phyloP scores from a whole-genome alignment of 1,140 invertebrate genomes.

The Bemisia tabaci region DNA sequence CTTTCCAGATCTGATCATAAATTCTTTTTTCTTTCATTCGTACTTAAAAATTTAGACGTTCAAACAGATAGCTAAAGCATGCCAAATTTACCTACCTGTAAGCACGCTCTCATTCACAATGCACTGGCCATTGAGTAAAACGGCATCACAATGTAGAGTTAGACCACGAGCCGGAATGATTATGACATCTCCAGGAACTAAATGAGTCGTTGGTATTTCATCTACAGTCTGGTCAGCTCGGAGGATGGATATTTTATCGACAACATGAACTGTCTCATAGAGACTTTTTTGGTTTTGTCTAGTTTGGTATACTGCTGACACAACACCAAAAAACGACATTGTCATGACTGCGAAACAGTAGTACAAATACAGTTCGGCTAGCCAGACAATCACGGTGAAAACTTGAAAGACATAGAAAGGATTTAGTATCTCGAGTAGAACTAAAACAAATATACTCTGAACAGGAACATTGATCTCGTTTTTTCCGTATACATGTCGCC shows the following conservation, averaged over 20 bases:
- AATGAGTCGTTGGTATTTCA: constrained; percentile 36
- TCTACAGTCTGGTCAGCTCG: constrained; percentile 34
- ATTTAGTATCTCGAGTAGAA: constrained; percentile 71
- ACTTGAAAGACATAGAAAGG: constrained; percentile 95
- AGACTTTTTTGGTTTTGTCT: constrained; percentile 64
- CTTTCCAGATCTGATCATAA: too few relatives aligned
- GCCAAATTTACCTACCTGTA: too few relatives aligned
- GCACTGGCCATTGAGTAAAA: constrained; percentile 72
- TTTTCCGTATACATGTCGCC: constrained; percentile 57
- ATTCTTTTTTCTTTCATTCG: too few relatives aligned
- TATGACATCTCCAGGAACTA: constrained; percentile 91
- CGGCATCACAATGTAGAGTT: constrained; percentile 79
- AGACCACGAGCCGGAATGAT: constrained; percentile 72
- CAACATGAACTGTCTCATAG: constrained; percentile 49
- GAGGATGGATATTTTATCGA: constrained; percentile 42
- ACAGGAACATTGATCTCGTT: constrained; percentile 70
- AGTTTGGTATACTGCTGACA: constrained; percentile 68
- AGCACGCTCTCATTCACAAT: constrained; percentile 95
- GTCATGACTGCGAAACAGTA: constrained; percentile 73
- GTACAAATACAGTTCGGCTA: constrained; percentile 66
- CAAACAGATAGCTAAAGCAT: too few relatives aligned
- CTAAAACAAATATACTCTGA: constrained; percentile 49
- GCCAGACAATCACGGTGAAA: constrained; percentile 69
- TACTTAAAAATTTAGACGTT: too few relatives aligned
- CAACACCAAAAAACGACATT: constrained; percentile 75